Conservation (phyloP, 2,797 vertebrate species). For the Enteromius paludinosus region DNA sequence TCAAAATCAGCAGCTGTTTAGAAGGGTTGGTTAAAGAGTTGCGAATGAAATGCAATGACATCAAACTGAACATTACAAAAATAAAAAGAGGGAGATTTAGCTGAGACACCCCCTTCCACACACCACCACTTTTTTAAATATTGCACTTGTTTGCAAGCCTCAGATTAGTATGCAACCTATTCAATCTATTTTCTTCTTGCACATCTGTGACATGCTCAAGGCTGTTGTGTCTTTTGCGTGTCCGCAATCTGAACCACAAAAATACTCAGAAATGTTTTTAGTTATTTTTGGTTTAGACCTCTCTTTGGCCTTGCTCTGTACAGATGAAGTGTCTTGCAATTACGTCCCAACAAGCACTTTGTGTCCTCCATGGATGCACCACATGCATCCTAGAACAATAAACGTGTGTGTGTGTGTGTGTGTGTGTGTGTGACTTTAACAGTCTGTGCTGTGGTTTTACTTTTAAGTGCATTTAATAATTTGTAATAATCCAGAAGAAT, state of each 20-base stretch:
- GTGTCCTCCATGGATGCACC: background rate
- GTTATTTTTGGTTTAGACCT: background rate
- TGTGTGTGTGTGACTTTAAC: too few relatives aligned
- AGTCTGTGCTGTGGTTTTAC: background rate
- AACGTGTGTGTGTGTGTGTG: too few relatives aligned
- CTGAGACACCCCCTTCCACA: constrained; percentile 44
- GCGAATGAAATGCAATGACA: constrained; percentile 40
- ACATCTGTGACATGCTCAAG: background rate
- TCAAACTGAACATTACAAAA: constrained; percentile 15
- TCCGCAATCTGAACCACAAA: background rate
- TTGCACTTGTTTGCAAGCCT: background rate
- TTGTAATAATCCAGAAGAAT: background rate
- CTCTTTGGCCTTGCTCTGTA: background rate
- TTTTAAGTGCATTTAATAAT: background rate
- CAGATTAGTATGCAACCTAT: background rate
- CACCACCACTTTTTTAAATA: background rate
- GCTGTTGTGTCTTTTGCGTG: background rate
- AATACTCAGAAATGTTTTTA: background rate
- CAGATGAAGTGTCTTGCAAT: background rate
- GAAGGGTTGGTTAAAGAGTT: constrained; percentile 49
- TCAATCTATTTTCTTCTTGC: background rate
- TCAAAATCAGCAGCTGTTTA: constrained; percentile 57
- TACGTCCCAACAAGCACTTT: background rate
- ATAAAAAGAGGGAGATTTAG: background rate
- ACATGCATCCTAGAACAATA: background rate